These are phyloP conservation scores for Andrena cerasifolii DNA, from an alignment of 1,140 invertebrate species.

Conservation along the genomic window DNA sequence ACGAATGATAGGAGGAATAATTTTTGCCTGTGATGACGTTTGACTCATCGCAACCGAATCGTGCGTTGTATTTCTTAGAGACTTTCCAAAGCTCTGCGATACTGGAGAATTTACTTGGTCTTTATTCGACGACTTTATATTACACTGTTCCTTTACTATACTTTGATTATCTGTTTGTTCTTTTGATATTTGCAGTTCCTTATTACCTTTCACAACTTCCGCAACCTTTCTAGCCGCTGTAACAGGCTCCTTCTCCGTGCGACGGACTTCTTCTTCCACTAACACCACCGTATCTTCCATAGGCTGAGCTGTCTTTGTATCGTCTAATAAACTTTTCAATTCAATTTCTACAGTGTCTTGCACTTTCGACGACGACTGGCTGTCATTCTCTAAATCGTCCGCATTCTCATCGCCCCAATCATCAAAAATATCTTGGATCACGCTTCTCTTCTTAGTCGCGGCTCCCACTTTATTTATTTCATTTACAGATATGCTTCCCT, in stretches of 20 bases:
- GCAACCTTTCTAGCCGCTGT: constrained; percentile 27
- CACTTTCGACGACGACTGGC: constrained; percentile 44
- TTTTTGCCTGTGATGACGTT: constrained; percentile 20
- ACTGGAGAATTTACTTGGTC: constrained; percentile 20
- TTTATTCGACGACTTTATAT: constrained; percentile 5
- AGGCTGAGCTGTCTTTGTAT: constrained; percentile 59
- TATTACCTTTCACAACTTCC: constrained; percentile 31
- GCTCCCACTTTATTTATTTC: constrained; percentile 7
- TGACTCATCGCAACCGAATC: constrained; percentile 25
- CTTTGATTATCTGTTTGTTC: constrained; percentile 39
- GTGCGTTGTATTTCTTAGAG: constrained; percentile 7
- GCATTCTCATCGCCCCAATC: constrained; percentile 79
- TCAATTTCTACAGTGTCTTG: constrained; percentile 78
- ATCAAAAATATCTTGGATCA: constrained; percentile 80
- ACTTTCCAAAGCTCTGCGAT: constrained; percentile 5
- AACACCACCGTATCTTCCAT: constrained; percentile 41
- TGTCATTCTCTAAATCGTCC: constrained; percentile 69
- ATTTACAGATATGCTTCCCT: neutral
- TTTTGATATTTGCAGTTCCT: neutral
- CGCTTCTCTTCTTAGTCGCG: constrained; percentile 72
- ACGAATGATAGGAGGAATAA: constrained; percentile 33
- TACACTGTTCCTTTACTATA: constrained; percentile 20
- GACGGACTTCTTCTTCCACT: constrained; percentile 54
- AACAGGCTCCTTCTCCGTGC: neutral
- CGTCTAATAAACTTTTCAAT: constrained; percentile 77